Conservation (phyloP, 1,140 invertebrate species). For the Brachionus rubens region DNA sequence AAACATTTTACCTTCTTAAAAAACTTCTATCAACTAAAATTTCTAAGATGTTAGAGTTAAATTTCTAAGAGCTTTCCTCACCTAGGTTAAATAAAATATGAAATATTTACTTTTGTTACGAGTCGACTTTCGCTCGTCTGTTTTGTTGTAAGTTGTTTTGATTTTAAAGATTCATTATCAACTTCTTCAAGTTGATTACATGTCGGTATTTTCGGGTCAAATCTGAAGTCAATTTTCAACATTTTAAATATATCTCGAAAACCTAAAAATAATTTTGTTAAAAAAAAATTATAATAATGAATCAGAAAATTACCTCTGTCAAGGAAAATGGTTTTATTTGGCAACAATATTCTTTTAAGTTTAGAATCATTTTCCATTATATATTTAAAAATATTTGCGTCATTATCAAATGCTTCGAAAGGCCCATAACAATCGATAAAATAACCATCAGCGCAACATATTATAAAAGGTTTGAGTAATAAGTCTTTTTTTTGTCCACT, state of each 20-base stretch:
- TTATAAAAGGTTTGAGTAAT: neutral
- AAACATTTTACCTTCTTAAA: too few species aligned
- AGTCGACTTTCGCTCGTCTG: neutral
- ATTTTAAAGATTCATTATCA: neutral
- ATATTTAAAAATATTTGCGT: neutral
- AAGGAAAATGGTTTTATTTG: neutral
- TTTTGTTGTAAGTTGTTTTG: neutral
- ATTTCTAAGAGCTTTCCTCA: too few species aligned
- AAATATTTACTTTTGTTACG: conserved; percentile 9
- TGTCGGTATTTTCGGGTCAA: neutral
- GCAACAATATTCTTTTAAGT: neutral
- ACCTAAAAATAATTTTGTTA: neutral
- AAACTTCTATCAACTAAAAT: too few species aligned
- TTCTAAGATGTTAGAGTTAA: too few species aligned
- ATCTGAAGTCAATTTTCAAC: neutral
- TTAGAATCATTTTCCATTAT: neutral
- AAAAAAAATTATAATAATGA: neutral
- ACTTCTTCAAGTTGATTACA: neutral
- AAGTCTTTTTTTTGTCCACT: neutral
- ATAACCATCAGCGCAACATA: neutral
- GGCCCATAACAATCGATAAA: neutral
- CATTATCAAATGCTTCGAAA: neutral
- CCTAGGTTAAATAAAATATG: too few species aligned
- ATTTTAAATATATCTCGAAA: neutral
- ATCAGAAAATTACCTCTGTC: neutral